Base-by-base conservation (phyloP, 2,888 invertebrate species). In the Enchytraeus crypticus region DNA sequence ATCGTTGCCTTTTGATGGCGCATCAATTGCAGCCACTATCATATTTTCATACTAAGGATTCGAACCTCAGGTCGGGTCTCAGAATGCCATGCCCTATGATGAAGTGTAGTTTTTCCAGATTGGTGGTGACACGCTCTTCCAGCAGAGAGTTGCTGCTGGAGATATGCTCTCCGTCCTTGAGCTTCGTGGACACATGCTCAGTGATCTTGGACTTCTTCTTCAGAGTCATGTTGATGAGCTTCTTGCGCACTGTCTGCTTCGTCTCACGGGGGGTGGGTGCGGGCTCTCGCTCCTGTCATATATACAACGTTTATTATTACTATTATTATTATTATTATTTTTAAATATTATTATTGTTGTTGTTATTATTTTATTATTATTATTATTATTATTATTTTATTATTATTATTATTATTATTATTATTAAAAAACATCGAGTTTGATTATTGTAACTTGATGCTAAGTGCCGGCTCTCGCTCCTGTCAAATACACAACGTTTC, bases 21-120 rank as follows among this genome's bases (percentile, higher is more conserved):
- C n/a, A n/a, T n/a, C n/a, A n/a, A n/a, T n/a, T n/a, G n/a, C n/a
- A n/a, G n/a, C n/a, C n/a, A n/a, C n/a, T n/a, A n/a, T n/a, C n/a
- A n/a, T n/a, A n/a, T n/a, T n/a, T n/a, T n/a, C n/a, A n/a, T n/a
- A n/a, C n/a, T n/a, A n/a, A n/a, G n/a, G n/a, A n/a, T 38, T 18
- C 38, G 65, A 78, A 90, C 90, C 91, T 85, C 46, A 98, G 81
- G 79, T 96, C 96, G 0, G 96, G 96, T 53, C 97, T 83, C 38
- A 98, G 82, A 71, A 99, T 98, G 46, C 98, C 98, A 77, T 79
- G 76, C 1, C 98, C 98, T 66, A 98, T 97, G 69, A 99, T 98
- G 74, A 98, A 98, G 79, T 98, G 98, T 4, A 98, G 82, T 80
- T 97, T 98, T 78, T 98, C 97, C 71, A 99, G 83, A 80, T 97